Evolutionary conservation across 1,140 invertebrate species (phyloP), one percentile per base, ranked within the genome.

Genomic region (Cydia strobilella): DNA sequence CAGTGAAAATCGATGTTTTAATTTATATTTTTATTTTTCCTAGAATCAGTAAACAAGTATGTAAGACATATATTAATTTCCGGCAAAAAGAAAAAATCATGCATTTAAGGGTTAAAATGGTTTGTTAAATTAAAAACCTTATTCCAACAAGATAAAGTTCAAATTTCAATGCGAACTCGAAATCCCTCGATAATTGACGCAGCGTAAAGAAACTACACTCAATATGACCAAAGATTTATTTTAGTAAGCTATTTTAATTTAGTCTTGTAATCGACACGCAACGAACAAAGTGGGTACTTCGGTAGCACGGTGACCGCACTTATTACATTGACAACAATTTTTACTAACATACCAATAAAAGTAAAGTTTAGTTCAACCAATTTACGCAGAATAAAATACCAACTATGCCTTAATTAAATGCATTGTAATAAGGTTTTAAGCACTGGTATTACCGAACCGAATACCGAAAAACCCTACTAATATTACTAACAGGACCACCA

Each of bases 211-310:
- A 81, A 81, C 84, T 89, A 88, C 86, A 89, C 85, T 87, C 84
- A 88, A 81, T 76, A 75, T 79, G 84, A 90, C 89, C 88, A 90
- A 90, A 90, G 87, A 89, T 84, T 80, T 79, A 74, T 39, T 77
- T 75, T 75, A 75, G 72, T 82, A 81, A 84, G 81, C 77, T 87
- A 84, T 80, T 73, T 81, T 79, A 83, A 84, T 35, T 69, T 66
- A 66, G 62, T 65, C 72, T 80, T 79, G 76, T 69, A 84, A 84
- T 54, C 4, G 51, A 81, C n/a, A 80, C 82, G 80, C 80, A 81
- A 79, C 80, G 79, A 82, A 80, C 75, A 78, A 78, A 76, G 6
- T 51, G 7, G 48, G 15, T 54, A 18, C 12, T 10, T 59, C 20
- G n/a, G 51, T 54, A 54, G 51, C n/a, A 23, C 54, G 15, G 3